Evolutionary conservation across 2,113 vertebrate genomes (phyloP).

Genomic region (Microtus ochrogaster): DNA sequence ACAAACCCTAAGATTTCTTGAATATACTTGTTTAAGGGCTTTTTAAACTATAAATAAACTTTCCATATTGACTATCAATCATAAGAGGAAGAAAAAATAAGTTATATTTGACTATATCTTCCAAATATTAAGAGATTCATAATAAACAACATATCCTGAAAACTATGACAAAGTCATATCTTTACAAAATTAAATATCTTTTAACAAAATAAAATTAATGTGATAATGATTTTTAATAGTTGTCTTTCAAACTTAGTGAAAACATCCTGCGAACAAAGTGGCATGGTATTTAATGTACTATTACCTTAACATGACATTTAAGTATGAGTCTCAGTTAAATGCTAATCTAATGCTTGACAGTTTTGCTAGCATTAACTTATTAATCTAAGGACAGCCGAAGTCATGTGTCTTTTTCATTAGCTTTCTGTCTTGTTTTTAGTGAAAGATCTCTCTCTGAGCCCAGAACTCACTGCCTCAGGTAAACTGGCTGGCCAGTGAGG

Average conservation of each 20-base stretch:
- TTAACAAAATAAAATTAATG: background rate
- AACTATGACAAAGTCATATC: background rate
- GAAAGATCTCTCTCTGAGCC: background rate
- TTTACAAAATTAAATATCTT: background rate
- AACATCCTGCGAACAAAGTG: constrained; percentile 1
- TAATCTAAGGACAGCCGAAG: background rate
- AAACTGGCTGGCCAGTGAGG: background rate
- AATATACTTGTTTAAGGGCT: background rate
- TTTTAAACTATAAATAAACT: background rate
- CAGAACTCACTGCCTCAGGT: background rate
- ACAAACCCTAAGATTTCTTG: background rate
- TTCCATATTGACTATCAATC: background rate
- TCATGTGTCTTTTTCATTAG: background rate
- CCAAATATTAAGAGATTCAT: background rate
- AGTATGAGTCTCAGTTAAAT: background rate
- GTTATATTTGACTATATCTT: background rate
- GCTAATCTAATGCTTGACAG: background rate
- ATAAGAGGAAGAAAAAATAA: background rate
- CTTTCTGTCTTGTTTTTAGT: background rate
- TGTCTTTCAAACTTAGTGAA: background rate
- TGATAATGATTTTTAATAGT: background rate
- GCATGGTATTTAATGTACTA: constrained; percentile 6
- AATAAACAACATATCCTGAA: background rate
- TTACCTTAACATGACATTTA: constrained; percentile 39
- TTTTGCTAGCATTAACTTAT: background rate